Base-by-base conservation (phyloP, 2,113 vertebrate species). In the Genyomyrus donnyi region DNA sequence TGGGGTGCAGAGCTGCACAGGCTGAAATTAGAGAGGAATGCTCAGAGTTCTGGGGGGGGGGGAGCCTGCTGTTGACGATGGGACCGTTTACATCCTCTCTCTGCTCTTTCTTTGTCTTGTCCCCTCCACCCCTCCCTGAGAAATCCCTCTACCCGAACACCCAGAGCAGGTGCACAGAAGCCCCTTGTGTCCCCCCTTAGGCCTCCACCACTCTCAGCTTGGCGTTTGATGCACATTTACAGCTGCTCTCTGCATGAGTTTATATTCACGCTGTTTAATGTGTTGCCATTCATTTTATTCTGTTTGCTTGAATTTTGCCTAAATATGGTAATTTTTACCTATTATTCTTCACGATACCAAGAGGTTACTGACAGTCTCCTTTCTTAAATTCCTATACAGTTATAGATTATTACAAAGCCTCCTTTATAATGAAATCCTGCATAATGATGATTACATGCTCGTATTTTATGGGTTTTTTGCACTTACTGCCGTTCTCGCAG, bases 121-220 rank as follows among this genome's bases (percentile, higher is more conserved):
- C 27, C 50, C 48, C 27, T n/a, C 9, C 49, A 27, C 49, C 85
- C 70, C 70, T 7, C 27, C 70, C 70, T 15, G 31, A 53, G 21
- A 80, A n/a, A 49, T 24, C 35, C 80, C 74, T 4, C 88, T 49
- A 13, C n/a, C 45, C 42, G 4, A 46, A 24, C 52, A 53, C 10
- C 45, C 84, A 77, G 62, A 87, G 89, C 62, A 88, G 85, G 89
- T 87, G 85, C 89, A 87, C n/a, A 62, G 49, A 85, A 85, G 21
- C 35, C 77, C n/a, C 21, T 15, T 15, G 17, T 48, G 8, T 17
- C 27, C 17, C 17, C n/a, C 83, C 83, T 3, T 48, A n/a, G 49
- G 27, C 50, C 50, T 17, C 31, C 2, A 6, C 13, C 10, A 11
- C 48, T 9, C 49, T 80, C 74, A 80, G 85, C 13, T 9, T 53